These are phyloP conservation scores for Sipha maydis DNA, from an alignment of 2,888 invertebrate genomes.

Conservation along the genomic window DNA sequence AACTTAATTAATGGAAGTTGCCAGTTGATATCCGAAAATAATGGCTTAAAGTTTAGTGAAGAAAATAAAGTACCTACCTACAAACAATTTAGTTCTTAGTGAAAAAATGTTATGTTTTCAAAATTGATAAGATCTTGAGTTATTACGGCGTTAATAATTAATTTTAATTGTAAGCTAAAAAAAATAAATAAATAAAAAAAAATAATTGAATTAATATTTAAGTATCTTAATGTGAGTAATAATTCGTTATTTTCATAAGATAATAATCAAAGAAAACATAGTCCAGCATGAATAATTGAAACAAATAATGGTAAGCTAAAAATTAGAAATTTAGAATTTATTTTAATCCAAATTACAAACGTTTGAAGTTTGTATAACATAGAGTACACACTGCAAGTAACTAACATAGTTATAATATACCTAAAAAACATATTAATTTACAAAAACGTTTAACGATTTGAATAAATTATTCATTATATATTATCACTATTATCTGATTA, in stretches of 20 bases:
- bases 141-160: not conserved
- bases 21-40: constrained; percentile 46
- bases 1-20: constrained; percentile 55
- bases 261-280: not conserved
- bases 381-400: not conserved
- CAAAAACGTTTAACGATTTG: not conserved
- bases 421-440: not conserved
- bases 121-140: not conserved
- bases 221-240: not conserved
- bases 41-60: constrained; percentile 51
- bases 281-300: not conserved
- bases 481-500: not conserved
- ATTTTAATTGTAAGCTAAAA: not conserved
- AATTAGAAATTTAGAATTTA: not conserved
- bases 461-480: not conserved
- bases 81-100: constrained; percentile 31
- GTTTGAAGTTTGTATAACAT: not conserved
- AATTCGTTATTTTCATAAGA: not conserved
- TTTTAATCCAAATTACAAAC: not conserved
- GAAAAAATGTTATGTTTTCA: constrained; percentile 13
- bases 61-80: constrained; percentile 39
- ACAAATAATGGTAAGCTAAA: not conserved
- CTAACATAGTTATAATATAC: not conserved
- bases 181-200: too few relatives aligned
- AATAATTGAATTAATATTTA: not conserved